phyloP scores from a whole-genome alignment of 2,113 vertebrate species.

The Mustelus asterias region DNA sequence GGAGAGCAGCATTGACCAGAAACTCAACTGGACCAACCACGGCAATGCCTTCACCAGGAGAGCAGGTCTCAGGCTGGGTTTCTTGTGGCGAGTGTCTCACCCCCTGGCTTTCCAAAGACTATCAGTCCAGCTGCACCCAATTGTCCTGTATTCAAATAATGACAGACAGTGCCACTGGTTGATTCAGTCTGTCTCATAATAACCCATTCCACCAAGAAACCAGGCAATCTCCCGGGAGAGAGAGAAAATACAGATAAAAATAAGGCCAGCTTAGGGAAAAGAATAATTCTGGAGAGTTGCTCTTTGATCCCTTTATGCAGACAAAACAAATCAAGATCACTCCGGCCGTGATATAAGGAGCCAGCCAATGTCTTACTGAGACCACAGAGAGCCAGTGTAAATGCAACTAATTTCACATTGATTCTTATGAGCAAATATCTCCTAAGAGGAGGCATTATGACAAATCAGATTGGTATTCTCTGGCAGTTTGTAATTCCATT shows the following conservation, averaged over 20 bases:
- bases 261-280: neutral
- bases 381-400: neutral
- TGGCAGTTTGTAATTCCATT: neutral
- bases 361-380: neutral
- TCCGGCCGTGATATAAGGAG: neutral
- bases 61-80: no score
- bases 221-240: neutral
- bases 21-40: neutral
- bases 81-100: neutral
- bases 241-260: neutral
- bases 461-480: neutral
- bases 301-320: neutral
- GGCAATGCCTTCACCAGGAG: neutral
- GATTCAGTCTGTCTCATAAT: no score
- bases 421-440: neutral
- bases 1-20: neutral
- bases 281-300: neutral
- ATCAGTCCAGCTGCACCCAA: no score
- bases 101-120: neutral
- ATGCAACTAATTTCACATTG: neutral
- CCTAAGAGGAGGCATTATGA: neutral
- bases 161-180: no score
- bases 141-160: no score
- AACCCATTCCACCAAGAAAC: no score
- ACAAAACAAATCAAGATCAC: neutral